A percentile compares a stretch with the other conserved stretches of the same genome.
Conservation (phyloP, 2,888 invertebrate species). For the Xylophagus ater region DNA sequence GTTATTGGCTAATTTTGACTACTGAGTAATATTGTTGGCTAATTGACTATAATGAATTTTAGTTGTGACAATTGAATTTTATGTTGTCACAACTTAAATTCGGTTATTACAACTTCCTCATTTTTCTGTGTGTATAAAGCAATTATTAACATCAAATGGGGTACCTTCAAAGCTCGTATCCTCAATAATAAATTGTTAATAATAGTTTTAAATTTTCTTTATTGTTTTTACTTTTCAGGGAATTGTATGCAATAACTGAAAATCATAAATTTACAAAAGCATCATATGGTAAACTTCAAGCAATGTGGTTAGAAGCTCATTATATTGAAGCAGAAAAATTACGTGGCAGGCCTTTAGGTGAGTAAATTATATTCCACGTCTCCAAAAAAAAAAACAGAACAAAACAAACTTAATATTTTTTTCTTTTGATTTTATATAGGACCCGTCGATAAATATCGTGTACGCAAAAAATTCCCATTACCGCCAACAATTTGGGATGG, state of each 20-base stretch:
- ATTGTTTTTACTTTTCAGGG: conserved; percentile 38
- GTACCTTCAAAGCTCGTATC: background rate
- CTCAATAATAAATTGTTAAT: background rate
- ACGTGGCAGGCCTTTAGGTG: conserved; percentile 71
- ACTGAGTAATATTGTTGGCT: no score
- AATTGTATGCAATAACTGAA: conserved; percentile 80
- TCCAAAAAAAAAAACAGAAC: no score
- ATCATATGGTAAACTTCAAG: conserved; percentile 77
- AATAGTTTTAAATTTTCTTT: background rate
- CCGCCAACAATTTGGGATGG: conserved; percentile 93
- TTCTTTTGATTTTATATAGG: conserved; percentile 33
- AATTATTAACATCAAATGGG: conserved; percentile 13
- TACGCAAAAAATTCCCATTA: conserved; percentile 85
- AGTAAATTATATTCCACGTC: no score
- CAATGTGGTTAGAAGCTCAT: conserved; percentile 91
- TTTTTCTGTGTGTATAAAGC: conserved; percentile 17
- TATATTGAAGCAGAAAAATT: conserved; percentile 88
- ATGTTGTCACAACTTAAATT: no score
- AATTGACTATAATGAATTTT: no score
- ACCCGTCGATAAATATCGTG: conserved; percentile 87
- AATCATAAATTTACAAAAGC: conserved; percentile 81
- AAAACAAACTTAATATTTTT: background rate
- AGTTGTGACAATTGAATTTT: no score
- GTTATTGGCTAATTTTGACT: no score
- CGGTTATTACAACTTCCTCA: conserved; percentile 14